Base-by-base conservation (phyloP, 2,888 invertebrate genomes). In the Lymantria monacha region DNA sequence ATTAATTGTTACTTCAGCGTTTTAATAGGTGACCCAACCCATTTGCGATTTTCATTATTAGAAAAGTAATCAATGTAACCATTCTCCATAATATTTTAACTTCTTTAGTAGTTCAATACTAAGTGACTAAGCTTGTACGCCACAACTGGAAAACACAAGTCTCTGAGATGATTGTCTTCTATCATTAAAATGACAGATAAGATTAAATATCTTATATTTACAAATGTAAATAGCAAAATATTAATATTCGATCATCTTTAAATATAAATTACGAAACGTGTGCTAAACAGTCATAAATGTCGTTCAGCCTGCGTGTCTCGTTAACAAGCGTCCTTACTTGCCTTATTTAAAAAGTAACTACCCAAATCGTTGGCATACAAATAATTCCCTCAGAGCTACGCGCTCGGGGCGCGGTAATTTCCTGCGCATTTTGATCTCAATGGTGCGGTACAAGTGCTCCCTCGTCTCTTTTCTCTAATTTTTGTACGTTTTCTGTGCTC, bases 391-490 rank as follows among this genome's bases (percentile, higher is more conserved):
- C 70, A 70, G 78, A 79, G 66, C 72, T 70, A 63, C 63, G 70
- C 74, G 82, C 86, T 81, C 77, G 74, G 76, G 79, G 86, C 85
- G 72, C 76, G 70, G 87, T 88, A 87, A 91, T 90, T 90, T 90
- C 88, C 87, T 85, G 87, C 87, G 83, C 85, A 85, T 90, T 90
- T 90, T 86, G 88, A 89, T 87, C 87, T 87, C 88, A 90, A 91
- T 90, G 89, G 88, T 79, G 89, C 90, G 87, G 81, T 76, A 87
- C 88, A 89, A 90, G 88, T 88, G 87, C 81, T 83, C 87, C 84
- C 87, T 83, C 83, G 79, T 83, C 83, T 87, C 86, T 83, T 87
- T 87, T 85, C 85, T 87, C 88, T 87, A 87, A 88, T 89, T 90
- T 89, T 89, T 88, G 86, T 88, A 89, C 88, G 89, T 87, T 88